phyloP scores from a whole-genome alignment of 2,797 vertebrate genomes.

The Antennarius maculatus region DNA sequence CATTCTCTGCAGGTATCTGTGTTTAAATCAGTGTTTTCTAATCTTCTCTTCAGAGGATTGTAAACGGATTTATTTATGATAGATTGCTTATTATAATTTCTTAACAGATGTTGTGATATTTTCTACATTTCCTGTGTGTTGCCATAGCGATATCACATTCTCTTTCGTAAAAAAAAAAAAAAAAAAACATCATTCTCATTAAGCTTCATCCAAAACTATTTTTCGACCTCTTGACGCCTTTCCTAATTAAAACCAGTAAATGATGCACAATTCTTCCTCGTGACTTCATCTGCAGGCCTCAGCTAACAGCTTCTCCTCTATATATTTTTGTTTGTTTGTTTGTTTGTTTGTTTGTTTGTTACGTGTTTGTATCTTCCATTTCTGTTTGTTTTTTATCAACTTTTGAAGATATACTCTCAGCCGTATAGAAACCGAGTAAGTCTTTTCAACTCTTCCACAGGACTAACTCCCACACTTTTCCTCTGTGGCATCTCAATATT shows the following conservation, averaged over 20 bases:
- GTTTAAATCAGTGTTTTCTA: background rate
- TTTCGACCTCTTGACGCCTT: constrained; percentile 33
- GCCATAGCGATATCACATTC: background rate
- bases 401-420: constrained; percentile 84
- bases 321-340: constrained; percentile 73
- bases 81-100: background rate
- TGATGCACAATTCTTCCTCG: constrained; percentile 32
- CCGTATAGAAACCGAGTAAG: constrained; percentile 85
- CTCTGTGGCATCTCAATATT: constrained; percentile 48
- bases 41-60: background rate
- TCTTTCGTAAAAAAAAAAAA: background rate
- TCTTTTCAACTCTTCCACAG: constrained; percentile 71
- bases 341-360: constrained; percentile 63
- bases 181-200: background rate
- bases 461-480: constrained; percentile 37
- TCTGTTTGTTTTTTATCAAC: constrained; percentile 67
- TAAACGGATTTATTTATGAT: constrained; percentile 7
- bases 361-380: constrained; percentile 70
- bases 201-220: constrained; percentile 15
- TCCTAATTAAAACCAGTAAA: constrained; percentile 37
- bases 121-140: constrained; percentile 1
- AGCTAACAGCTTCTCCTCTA: constrained; percentile 82
- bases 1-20: background rate
- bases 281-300: constrained; percentile 61
- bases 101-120: background rate